Conservation (phyloP, 2,797 vertebrate species). For the Pogonophryne albipinna region DNA sequence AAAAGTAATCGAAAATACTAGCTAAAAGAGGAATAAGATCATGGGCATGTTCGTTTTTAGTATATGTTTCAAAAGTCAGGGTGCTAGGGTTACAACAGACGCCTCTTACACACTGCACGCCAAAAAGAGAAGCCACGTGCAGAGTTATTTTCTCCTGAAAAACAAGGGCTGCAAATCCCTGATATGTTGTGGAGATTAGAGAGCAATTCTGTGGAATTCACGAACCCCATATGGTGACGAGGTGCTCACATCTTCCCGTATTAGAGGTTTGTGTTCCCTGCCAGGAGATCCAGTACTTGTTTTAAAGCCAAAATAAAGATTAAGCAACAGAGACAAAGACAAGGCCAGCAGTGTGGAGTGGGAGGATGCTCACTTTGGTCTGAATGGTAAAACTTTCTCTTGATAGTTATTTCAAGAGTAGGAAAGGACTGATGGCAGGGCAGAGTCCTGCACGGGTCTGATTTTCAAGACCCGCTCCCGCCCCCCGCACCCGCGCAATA, state of each 20-base stretch:
- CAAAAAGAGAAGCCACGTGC: conserved; percentile 54
- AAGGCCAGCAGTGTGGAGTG: conserved; percentile 13
- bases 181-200: conserved; percentile 81
- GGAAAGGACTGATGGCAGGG: too few species aligned
- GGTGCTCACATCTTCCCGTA: conserved; percentile 67
- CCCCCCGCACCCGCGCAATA: too few species aligned
- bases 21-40: not conserved
- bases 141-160: conserved; percentile 64
- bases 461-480: too few species aligned
- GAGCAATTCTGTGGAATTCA: conserved; percentile 69
- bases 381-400: conserved; percentile 42
- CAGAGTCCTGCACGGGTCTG: too few species aligned
- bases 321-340: conserved; percentile 41
- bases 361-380: conserved; percentile 38
- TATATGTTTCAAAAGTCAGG: conserved; percentile 29
- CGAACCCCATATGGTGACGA: conserved; percentile 76
- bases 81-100: conserved; percentile 36
- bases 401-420: conserved; percentile 3
- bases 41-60: not conserved
- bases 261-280: conserved; percentile 54
- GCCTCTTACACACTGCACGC: conserved; percentile 43
- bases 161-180: conserved; percentile 73
- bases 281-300: conserved; percentile 63
- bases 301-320: conserved; percentile 59
- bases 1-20: not conserved